Evolutionary conservation across 53 echinoderm and acorn worm species (phyloP), one percentile per base, ranked within the genome.

Genomic region (Arbacia lixula): DNA sequence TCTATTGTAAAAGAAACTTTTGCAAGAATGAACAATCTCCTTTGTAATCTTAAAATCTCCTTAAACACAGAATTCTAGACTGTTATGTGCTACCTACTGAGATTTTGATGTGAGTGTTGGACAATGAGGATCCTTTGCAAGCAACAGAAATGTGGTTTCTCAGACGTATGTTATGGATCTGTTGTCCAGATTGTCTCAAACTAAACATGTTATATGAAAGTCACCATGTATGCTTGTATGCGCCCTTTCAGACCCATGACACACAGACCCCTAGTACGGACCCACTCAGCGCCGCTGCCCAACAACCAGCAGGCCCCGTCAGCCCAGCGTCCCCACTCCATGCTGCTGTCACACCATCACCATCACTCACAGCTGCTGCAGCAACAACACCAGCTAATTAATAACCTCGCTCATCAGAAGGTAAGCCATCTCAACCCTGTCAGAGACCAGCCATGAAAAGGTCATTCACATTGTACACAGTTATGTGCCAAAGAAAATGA

Each of bases 241-340:
- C 49, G 8, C 9, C 49, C 9, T 72, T 42, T 46, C 40, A 79
- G 79, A 60, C 79, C 79, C 16, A 21, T 79, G 61, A 79, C 84
- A 40, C 92, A 92, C 87, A 93, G 98, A 84, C 98, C 94, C 46
- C 85, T 98, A 3, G 98, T 90, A 41, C 84, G 98, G 68, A 98
- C 98, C 68, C 98, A 94, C 77, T 98, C 98, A 37, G 98, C 94
- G 39, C 98, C 94, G 64, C 72, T 94, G 39, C 94, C 98, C 50
- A 90, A 88, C 88, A 91, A 90, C 84, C 94, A 93, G 68, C 93
- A 93, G 49, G 83, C 84, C 36, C 79, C 79, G 25, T 66, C 86
- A 66, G 14, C 31, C 41, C 50, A 42, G 60, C 30, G 68, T 42
- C 86, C 49, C 32, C 68, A 68, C 75, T 85, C 89, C 56, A 85